Base-by-base conservation (phyloP, 2,113 vertebrate species). In the Pleuronectes platessa region DNA sequence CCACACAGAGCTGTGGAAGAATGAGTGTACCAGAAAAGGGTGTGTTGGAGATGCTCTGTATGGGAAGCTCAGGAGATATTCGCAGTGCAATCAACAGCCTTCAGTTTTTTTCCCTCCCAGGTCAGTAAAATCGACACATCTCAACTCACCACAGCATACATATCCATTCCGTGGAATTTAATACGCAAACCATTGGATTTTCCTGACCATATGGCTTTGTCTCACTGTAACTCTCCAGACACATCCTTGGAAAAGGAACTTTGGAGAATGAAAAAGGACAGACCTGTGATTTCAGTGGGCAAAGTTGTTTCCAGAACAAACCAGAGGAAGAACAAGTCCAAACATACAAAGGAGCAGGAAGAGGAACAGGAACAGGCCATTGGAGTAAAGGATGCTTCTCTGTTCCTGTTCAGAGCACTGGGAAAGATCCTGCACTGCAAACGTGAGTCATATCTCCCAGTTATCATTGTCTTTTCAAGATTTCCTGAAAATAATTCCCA, bases 351-450 rank as follows among this genome's bases (percentile, higher is more conserved):
- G 86, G 89, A 89, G 24, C 81, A 84, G 42, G 93, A 93, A 4
- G 82, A 79, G 3, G 75, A 93, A 45, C 96, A 79, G 3, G 75
- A 93, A 45, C 96, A 93, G 90, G 89, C 95, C 17, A 93, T 98
- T 63, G 97, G 97, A 81, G 95, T 95, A 71, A 99, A 97, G 90
- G 98, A 99, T 86, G 93, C 94, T 23, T 97, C 96, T 45, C 95
- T 99, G 47, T 99, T 98, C 86, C 95, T 99, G 69, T 99, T 99
- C 91, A 94, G 97, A 93, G 98, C 97, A 15, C 88, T 99, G 89
- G 98, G 98, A 20, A 99, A 97, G 91, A 97, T 99, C 87, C 90
- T 99, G 18, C 96, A 99, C 89, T 97, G 96, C 93, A 99, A 99
- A 96, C 95, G 98, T 99, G 94, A 96, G 97, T 92, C 13, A 2